These are phyloP conservation scores for Loris lydekkerianus DNA, from an alignment of 2,797 vertebrate species.

Conservation along the genomic window DNA sequence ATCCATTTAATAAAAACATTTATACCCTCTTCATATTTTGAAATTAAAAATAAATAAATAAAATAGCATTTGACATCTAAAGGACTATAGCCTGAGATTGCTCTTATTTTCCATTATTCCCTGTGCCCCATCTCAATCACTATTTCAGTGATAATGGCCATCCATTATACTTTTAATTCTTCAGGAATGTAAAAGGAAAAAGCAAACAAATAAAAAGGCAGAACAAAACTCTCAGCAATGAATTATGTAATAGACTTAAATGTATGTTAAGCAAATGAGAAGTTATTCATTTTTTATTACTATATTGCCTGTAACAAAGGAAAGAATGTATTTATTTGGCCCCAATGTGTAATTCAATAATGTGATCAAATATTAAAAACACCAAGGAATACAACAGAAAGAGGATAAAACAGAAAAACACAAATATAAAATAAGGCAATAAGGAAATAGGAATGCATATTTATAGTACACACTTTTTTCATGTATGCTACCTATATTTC, in stretches of 20 bases:
- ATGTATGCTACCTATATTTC: background rate
- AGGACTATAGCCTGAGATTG: background rate
- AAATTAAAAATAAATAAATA: background rate
- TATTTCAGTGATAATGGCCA: background rate
- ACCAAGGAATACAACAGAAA: background rate
- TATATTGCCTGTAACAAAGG: background rate
- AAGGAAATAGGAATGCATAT: background rate
- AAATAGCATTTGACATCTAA: conserved; percentile 23
- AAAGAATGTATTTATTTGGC: background rate
- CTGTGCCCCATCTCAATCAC: background rate
- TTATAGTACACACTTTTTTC: background rate
- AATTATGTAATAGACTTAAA: background rate
- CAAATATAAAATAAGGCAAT: background rate
- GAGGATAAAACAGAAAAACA: background rate
- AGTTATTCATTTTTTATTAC: background rate
- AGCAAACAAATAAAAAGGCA: background rate
- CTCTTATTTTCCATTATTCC: background rate
- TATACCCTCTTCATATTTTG: background rate
- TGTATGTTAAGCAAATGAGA: background rate
- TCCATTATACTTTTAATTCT: background rate
- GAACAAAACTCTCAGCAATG: background rate
- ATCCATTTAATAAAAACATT: background rate
- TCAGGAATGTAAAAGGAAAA: background rate
- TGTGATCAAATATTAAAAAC: background rate
- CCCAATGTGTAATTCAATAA: background rate